Percentiles rank a stretch among this genome's conserved stretches.
phyloP scores from a whole-genome alignment of 2,113 vertebrate species.

The Tautogolabrus adspersus region DNA sequence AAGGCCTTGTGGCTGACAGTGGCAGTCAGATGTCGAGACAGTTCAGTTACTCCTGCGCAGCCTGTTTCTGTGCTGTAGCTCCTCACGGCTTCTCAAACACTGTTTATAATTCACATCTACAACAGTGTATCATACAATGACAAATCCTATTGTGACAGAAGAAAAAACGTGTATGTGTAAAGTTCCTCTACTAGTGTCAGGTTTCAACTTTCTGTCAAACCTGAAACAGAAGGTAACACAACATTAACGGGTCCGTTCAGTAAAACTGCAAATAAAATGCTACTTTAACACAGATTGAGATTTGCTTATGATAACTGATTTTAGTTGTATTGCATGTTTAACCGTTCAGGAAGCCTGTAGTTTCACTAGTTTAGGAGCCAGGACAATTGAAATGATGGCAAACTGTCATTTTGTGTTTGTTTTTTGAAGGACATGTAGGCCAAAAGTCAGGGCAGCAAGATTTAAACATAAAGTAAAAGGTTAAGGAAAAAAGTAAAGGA shows the following conservation, averaged over 20 bases:
- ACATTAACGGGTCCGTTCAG: neutral
- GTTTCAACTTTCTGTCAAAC: neutral
- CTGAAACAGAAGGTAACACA: neutral
- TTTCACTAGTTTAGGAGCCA: too few species aligned
- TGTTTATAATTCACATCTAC: conserved; percentile 28
- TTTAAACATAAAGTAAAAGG: too few species aligned
- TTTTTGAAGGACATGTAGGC: too few species aligned
- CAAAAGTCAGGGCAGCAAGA: too few species aligned
- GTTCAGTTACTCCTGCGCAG: conserved; percentile 61
- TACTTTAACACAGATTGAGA: neutral
- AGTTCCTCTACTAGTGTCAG: neutral
- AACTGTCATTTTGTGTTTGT: too few species aligned
- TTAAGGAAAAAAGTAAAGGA: too few species aligned
- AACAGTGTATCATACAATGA: neutral
- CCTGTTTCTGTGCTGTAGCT: conserved; percentile 39
- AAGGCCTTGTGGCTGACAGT: conserved; percentile 76
- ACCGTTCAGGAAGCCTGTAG: too few species aligned
- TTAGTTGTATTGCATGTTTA: too few species aligned
- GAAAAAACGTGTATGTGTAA: neutral
- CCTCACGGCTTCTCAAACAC: neutral
- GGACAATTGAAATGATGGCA: too few species aligned
- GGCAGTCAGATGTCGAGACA: conserved; percentile 81
- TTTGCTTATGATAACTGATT: neutral
- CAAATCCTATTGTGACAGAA: neutral
- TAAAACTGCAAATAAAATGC: neutral